Evolutionary conservation across 1,140 invertebrate species (phyloP).

Genomic region (Pachypeltis micranthus): DNA sequence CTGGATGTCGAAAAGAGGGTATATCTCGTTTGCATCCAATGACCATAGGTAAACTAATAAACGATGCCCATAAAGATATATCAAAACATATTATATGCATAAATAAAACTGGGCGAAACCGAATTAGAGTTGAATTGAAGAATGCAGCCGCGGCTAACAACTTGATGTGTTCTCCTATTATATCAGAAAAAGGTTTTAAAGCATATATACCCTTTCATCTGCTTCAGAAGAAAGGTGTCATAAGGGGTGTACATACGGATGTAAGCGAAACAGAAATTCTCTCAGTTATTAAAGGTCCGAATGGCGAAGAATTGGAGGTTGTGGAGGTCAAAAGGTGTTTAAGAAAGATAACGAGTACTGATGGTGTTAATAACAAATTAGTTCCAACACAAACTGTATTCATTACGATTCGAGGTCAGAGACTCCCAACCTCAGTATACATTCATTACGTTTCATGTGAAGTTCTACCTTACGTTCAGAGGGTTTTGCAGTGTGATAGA

Average conservation of each 20-base stretch:
- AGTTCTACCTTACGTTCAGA: not conserved
- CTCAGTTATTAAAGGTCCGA: not conserved
- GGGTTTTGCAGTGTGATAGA: not conserved
- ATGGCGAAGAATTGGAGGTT: not conserved
- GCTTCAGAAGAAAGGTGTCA: not conserved
- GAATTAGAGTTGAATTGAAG: not conserved
- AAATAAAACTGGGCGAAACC: not conserved
- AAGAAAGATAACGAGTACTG: not conserved
- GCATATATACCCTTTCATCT: not conserved
- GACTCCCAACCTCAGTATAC: not conserved
- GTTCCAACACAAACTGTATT: not conserved
- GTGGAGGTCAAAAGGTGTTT: not conserved
- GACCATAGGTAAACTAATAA: not conserved
- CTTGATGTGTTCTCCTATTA: not conserved
- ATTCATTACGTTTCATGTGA: not conserved
- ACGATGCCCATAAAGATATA: not conserved
- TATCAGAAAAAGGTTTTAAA: not conserved
- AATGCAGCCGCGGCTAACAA: not conserved
- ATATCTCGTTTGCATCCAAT: not conserved
- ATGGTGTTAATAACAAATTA: not conserved
- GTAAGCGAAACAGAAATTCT: not conserved
- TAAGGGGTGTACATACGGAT: not conserved
- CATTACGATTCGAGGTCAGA: not conserved
- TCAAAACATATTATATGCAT: not conserved
- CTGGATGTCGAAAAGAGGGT: not conserved